These are phyloP conservation scores for Pontoporia blainvillei DNA, from an alignment of 2,113 vertebrate genomes.

Conservation along the genomic window DNA sequence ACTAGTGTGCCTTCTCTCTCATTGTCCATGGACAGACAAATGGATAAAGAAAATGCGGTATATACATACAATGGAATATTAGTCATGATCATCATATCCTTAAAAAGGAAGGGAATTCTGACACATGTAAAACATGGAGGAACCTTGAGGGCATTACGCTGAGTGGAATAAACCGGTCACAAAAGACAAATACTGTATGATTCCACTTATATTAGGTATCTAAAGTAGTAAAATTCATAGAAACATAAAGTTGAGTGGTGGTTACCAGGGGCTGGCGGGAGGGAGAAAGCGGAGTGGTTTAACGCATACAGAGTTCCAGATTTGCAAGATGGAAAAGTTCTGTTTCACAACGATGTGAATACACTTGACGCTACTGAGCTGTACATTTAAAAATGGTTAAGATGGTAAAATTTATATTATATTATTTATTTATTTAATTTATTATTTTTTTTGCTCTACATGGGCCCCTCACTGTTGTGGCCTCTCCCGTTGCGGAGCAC, in stretches of 20 bases:
- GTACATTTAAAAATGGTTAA: neutral
- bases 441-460: no score
- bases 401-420: neutral
- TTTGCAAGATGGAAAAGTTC: neutral
- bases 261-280: neutral
- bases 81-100: neutral
- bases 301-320: neutral
- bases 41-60: neutral
- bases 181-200: neutral
- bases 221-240: neutral
- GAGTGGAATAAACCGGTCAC: neutral
- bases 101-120: neutral
- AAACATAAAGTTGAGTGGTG: neutral
- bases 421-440: neutral
- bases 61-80: neutral
- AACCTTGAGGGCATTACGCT: neutral
- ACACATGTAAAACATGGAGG: neutral
- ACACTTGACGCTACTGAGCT: neutral
- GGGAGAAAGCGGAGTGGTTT: neutral
- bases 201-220: neutral
- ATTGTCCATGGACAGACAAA: neutral
- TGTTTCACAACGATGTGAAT: neutral
- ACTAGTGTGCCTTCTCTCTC: neutral
- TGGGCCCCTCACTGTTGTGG: no score
- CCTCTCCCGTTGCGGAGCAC: no score